Evolutionary conservation across 2,888 invertebrate genomes (phyloP).

Genomic region (Plemyria rubiginata): DNA sequence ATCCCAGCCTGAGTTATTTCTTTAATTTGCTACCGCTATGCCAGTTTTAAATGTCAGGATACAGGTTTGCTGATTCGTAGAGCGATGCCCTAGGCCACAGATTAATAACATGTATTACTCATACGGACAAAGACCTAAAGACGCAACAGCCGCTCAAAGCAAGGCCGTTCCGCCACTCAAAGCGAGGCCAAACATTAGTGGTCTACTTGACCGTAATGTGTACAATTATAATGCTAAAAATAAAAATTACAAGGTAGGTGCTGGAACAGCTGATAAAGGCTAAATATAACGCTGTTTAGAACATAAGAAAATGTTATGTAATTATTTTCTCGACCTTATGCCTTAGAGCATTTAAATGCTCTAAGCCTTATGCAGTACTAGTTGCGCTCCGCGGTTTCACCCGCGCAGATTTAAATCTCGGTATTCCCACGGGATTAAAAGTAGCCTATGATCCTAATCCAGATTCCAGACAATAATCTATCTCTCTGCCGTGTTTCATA

Average conservation of each 20-base stretch:
- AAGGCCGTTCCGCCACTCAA: constrained; percentile 18
- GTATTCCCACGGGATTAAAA: too few species aligned
- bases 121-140: constrained; percentile 18
- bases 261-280: neutral
- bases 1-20: too few species aligned
- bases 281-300: neutral
- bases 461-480: too few species aligned
- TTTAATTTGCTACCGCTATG: neutral
- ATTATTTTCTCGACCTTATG: too few species aligned
- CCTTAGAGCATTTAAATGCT: too few species aligned
- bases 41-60: constrained; percentile 12
- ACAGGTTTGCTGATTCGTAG: constrained; percentile 4
- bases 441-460: too few species aligned
- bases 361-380: too few species aligned
- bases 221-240: constrained; percentile 2
- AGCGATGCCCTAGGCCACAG: constrained; percentile 5
- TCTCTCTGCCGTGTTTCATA: too few species aligned
- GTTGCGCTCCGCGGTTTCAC: too few species aligned
- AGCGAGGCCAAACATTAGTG: constrained; percentile 15
- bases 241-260: constrained; percentile 3
- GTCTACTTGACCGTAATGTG: constrained; percentile 15
- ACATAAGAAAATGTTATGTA: neutral
- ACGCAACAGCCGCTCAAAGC: neutral
- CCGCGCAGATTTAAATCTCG: too few species aligned
- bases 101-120: neutral